Percentiles rank a stretch among this genome's conserved stretches.
Evolutionary conservation across 2,888 invertebrate species (phyloP).

Genomic region (Drosophila mettleri): DNA sequence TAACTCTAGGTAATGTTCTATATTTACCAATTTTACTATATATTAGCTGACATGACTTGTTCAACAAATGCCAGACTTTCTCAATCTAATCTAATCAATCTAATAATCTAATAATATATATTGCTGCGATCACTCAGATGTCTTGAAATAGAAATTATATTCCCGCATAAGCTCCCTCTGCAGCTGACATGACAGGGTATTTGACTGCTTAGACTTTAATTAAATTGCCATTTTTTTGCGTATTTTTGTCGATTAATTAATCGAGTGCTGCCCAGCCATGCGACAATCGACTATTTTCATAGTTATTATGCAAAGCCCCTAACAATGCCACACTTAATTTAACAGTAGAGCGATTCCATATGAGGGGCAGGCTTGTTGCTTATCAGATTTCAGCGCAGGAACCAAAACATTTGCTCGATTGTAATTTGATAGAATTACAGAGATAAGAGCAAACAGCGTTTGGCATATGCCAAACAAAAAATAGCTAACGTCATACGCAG

Average conservation of each 20-base stretch:
- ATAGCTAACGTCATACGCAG: constrained; percentile 20
- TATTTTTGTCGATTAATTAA: constrained; percentile 58
- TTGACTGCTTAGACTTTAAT: not conserved
- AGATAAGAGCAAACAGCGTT: constrained; percentile 56
- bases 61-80: constrained; percentile 5
- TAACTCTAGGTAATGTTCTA: constrained; percentile 8
- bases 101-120: constrained; percentile 1
- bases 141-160: too few species aligned
- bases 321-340: constrained; percentile 59
- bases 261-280: constrained; percentile 60
- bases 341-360: constrained; percentile 76
- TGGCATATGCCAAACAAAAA: constrained; percentile 49
- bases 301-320: constrained; percentile 41
- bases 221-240: constrained; percentile 13
- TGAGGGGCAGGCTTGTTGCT: constrained; percentile 42
- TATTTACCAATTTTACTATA: not conserved
- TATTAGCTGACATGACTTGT: not conserved
- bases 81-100: constrained; percentile 2
- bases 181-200: not conserved
- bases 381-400: constrained; percentile 64
- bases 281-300: constrained; percentile 59
- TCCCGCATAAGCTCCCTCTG: too few species aligned
- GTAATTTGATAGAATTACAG: constrained; percentile 69
- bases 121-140: too few species aligned
- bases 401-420: constrained; percentile 38